Conservation (phyloP, 2,888 invertebrate species). For the Isotomurus palustris region DNA sequence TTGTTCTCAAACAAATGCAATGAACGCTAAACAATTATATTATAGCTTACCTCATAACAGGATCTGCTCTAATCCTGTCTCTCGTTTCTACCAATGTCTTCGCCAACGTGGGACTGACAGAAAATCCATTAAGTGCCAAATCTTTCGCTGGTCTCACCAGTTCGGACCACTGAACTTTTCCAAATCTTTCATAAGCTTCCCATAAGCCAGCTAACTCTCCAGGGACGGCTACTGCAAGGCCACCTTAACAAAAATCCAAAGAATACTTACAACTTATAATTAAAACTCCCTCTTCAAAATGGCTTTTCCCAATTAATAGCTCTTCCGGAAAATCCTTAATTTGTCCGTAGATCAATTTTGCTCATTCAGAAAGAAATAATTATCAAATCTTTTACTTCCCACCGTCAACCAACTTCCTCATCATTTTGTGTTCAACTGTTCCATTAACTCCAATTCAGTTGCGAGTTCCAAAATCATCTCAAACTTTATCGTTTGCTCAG, state of each 20-base stretch:
- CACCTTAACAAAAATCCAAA: constrained; percentile 48
- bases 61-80: constrained; percentile 36
- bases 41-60: constrained; percentile 41
- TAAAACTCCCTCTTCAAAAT: too few relatives aligned
- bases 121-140: constrained; percentile 51
- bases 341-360: constrained; percentile 1
- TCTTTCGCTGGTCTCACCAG: constrained; percentile 51
- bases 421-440: too few relatives aligned
- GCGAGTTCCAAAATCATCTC: too few relatives aligned
- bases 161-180: constrained; percentile 64
- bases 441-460: too few relatives aligned
- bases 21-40: constrained; percentile 13
- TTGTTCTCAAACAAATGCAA: not conserved
- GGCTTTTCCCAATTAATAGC: too few relatives aligned
- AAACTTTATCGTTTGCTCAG: too few relatives aligned
- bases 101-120: constrained; percentile 46
- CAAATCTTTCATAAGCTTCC: constrained; percentile 67
- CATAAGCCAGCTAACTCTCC: constrained; percentile 83
- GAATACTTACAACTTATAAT: too few relatives aligned
- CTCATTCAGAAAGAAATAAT: too few relatives aligned
- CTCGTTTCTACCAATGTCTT: constrained; percentile 32
- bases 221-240: constrained; percentile 77
- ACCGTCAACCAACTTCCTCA: too few relatives aligned
- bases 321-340: too few relatives aligned
- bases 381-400: too few relatives aligned